Percentiles rank a stretch among this genome's conserved stretches.
phyloP scores from a whole-genome alignment of 2,797 vertebrate genomes.

The Florisuga fusca region DNA sequence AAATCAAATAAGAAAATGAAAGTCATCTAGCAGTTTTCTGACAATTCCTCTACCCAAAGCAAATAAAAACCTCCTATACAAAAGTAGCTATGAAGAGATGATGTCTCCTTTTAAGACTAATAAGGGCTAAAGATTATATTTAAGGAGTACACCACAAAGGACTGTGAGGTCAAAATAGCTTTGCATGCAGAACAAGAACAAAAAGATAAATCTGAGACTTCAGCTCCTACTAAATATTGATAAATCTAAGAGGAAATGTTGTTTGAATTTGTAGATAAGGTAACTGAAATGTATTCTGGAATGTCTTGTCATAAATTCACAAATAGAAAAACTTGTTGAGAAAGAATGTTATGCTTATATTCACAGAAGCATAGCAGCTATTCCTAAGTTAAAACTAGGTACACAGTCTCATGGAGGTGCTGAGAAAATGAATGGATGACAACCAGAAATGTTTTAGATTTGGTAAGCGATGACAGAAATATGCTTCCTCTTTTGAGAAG shows the following conservation, averaged over 20 bases:
- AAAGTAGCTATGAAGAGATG: neutral
- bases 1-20: neutral
- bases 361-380: neutral
- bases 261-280: neutral
- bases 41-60: neutral
- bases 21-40: neutral
- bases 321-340: neutral
- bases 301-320: neutral
- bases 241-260: neutral
- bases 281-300: neutral
- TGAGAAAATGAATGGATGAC: neutral
- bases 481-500: neutral
- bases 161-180: neutral
- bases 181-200: neutral
- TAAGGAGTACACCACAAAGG: neutral
- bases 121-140: neutral
- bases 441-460: neutral
- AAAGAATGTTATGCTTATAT: neutral
- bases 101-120: neutral
- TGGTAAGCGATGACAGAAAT: neutral
- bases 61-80: neutral
- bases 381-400: neutral
- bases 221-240: neutral
- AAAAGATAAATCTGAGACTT: neutral
- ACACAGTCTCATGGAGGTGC: neutral